phyloP scores from a whole-genome alignment of 1,140 invertebrate species.

The Metaphire vulgaris region DNA sequence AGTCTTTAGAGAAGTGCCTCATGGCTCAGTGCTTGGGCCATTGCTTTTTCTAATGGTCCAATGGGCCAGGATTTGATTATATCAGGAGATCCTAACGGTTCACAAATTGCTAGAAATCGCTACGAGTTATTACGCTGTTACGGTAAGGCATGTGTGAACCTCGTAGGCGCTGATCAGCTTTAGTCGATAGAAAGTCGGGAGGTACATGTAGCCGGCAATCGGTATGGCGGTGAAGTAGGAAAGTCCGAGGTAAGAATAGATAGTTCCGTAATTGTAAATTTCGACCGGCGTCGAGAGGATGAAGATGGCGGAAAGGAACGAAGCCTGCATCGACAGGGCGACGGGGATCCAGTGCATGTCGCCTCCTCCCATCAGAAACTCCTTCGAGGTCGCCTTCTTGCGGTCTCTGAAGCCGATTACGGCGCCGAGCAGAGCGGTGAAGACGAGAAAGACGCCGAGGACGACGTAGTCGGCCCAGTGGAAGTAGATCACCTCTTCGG shows the following conservation, averaged over 20 bases:
- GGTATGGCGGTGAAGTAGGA: conserved; percentile 37
- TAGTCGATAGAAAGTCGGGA: conserved; percentile 47
- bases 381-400: conserved; percentile 20
- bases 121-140: no score
- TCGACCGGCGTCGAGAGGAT: conserved; percentile 79
- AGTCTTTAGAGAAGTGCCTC: no score
- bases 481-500: not conserved
- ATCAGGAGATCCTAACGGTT: no score
- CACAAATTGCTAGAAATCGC: no score
- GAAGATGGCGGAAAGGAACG: conserved; percentile 81
- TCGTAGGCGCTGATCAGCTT: conserved; percentile 46
- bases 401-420: conserved; percentile 11
- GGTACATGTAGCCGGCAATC: conserved; percentile 35
- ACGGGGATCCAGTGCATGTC: conserved; percentile 35
- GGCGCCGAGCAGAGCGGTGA: conserved; percentile 8
- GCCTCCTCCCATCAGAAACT: conserved; percentile 22
- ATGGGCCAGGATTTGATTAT: no score
- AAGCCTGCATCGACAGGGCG: conserved; percentile 51
- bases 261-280: conserved; percentile 59
- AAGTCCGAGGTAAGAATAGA: conserved; percentile 37
- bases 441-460: conserved; percentile 1
- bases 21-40: no score
- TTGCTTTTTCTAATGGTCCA: no score
- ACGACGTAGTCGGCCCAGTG: conserved; percentile 23
- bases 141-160: no score